Evolutionary conservation across 2,113 vertebrate species (phyloP), one percentile per base, ranked within the genome.

Genomic region (Macaca nemestrina): DNA sequence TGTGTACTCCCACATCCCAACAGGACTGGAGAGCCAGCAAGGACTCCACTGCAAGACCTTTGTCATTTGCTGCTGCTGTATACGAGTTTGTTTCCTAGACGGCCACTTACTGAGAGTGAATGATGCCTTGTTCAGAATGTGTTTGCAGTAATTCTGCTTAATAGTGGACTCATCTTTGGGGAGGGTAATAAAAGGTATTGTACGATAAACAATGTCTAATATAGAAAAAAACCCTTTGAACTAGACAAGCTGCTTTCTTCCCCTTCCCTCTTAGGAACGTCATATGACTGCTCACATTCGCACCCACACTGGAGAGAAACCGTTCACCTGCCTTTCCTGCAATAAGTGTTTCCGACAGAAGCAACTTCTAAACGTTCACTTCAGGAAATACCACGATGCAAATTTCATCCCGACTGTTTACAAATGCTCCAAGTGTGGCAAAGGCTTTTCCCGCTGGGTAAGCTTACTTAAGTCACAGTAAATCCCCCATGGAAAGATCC

Each of bases 271-370:
- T 50, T 45, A 98, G 98, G 86, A 97, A 4, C 79, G 8, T 2
- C 27, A 43, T 10, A 86, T 98, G 98, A 40, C 30, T 0, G 79
- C 25, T 2, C 98, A 98, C 88, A 25, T 91, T 22, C 70, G 5
- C 16, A 98, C n/a, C 3, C 98, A 98, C 85, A 97, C 97, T 0
- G 95, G 88, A 4, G 98, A 98, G 97, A 98, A 98, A 6, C 97
- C 97, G 0, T 98, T 98, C 23, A 0, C 79, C 94, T 99, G 98
- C 78, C 30, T 30, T 0, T 40, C 75, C 70, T 99, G 98, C 93
- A 73, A 50, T 67, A 96, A 96, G 12, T 40, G 48, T 32, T 98
- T 98, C 95, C 59, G 3, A 2, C 78, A 43, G 95, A 98, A 98
- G 96, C 95, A 97, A 4, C 98, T 98, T 12, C 96, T 98, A 5